Conservation (phyloP, 37 sponge, comb jelly and placozoan species). For the Theonella swinhoei region DNA sequence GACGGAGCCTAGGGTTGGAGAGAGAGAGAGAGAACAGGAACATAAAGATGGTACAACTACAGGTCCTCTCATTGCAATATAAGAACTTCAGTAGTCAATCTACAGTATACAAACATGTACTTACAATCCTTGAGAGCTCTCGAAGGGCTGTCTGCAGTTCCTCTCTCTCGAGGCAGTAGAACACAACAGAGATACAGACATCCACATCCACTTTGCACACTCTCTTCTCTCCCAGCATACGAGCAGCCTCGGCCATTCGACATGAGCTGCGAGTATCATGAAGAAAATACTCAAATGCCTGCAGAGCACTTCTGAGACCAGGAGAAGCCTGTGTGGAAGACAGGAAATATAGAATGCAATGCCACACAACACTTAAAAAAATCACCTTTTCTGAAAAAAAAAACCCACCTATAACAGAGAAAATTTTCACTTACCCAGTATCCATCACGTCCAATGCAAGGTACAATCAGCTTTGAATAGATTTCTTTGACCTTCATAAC, state of each 20-base stretch:
- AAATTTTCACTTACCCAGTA: conserved; percentile 16
- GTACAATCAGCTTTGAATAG: conserved; percentile 7
- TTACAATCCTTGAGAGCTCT: background rate
- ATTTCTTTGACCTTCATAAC: background rate
- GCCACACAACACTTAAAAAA: no score
- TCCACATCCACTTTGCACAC: conserved; percentile 54
- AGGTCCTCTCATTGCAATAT: no score
- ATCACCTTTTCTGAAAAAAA: no score
- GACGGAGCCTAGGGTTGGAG: background rate
- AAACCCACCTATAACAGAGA: background rate
- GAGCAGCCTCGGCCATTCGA: conserved; percentile 11
- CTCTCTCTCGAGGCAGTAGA: conserved; percentile 43
- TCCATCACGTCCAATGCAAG: background rate
- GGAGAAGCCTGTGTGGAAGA: conserved; percentile 4
- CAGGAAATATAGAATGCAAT: background rate
- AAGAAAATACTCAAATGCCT: background rate
- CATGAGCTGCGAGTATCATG: background rate
- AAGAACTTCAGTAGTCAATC: no score
- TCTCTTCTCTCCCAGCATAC: conserved; percentile 52
- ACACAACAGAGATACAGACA: background rate
- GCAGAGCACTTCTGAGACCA: background rate
- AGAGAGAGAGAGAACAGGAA: background rate
- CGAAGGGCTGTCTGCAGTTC: background rate
- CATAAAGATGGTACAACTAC: no score
- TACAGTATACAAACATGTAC: no score